These are phyloP conservation scores for Sitophilus oryzae DNA, from an alignment of 1,140 invertebrate species.

Conservation along the genomic window DNA sequence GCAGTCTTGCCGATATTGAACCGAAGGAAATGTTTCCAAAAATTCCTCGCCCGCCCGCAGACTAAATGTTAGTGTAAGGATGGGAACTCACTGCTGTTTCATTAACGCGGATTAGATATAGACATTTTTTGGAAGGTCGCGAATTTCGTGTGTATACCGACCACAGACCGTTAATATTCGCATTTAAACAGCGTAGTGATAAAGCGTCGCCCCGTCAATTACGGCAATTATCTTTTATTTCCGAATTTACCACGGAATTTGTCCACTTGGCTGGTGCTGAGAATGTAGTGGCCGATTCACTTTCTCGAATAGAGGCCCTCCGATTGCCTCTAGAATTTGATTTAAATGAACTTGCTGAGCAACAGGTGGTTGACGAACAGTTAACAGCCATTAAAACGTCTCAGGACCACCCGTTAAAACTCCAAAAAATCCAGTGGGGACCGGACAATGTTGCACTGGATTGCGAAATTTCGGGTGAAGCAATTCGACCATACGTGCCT, in stretches of 20 bases:
- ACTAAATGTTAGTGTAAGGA: not conserved
- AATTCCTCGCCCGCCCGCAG: slow-evolving; percentile 18
- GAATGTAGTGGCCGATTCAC: slow-evolving; percentile 10
- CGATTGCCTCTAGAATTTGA: not conserved
- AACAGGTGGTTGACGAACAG: not conserved
- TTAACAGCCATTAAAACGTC: slow-evolving; percentile 16
- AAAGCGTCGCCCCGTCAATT: not conserved
- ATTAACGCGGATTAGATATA: not conserved
- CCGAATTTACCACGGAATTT: slow-evolving; percentile 42
- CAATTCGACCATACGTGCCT: slow-evolving; percentile 25
- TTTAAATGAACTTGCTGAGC: not conserved
- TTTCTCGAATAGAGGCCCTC: not conserved
- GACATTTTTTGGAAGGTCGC: not conserved
- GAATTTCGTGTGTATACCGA: not conserved
- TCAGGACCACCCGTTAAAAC: slow-evolving; percentile 7
- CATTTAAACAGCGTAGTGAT: not conserved
- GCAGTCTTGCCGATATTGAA: slow-evolving; percentile 29
- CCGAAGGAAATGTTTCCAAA: slow-evolving; percentile 30
- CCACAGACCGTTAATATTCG: not conserved
- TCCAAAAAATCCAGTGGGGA: slow-evolving; percentile 1
- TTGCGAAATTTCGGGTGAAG: slow-evolving; percentile 9
- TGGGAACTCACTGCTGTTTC: not conserved
- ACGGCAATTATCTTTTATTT: slow-evolving; percentile 34
- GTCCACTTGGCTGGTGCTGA: slow-evolving; percentile 35
- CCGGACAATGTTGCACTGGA: not conserved